Percentiles rank a stretch among this genome's conserved stretches.
These are phyloP conservation scores for Plagiodera versicolora DNA, from an alignment of 2,888 invertebrate genomes.

Conservation along the genomic window DNA sequence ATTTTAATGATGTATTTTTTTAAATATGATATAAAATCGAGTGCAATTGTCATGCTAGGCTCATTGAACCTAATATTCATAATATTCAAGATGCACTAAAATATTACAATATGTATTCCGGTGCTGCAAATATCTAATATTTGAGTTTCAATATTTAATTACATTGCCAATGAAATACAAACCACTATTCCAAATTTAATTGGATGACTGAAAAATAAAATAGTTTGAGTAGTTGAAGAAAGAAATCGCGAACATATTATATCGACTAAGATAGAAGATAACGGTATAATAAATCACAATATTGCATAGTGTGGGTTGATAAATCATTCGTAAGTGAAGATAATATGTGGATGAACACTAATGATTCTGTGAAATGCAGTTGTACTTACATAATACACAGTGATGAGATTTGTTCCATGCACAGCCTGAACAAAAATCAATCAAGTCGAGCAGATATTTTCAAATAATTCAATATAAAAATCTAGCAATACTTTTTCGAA, in stretches of 20 bases:
- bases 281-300: too few species aligned
- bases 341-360: neutral
- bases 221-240: neutral
- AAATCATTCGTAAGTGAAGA: too few species aligned
- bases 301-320: too few species aligned
- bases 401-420: neutral
- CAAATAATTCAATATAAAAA: neutral
- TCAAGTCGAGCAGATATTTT: neutral
- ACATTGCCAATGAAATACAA: conserved; percentile 8
- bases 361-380: neutral
- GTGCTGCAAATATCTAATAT: conserved; percentile 8
- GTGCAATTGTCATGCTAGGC: neutral
- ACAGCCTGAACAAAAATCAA: neutral
- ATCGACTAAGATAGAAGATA: too few species aligned
- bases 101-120: neutral
- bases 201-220: conserved; percentile 12
- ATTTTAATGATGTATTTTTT: neutral
- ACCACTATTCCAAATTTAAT: conserved; percentile 8
- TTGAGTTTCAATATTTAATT: neutral
- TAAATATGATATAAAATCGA: neutral
- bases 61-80: neutral
- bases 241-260: neutral
- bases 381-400: neutral
- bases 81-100: neutral
- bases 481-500: neutral